Evolutionary conservation across 2,113 vertebrate species (phyloP).

Genomic region (Tachycineta bicolor): DNA sequence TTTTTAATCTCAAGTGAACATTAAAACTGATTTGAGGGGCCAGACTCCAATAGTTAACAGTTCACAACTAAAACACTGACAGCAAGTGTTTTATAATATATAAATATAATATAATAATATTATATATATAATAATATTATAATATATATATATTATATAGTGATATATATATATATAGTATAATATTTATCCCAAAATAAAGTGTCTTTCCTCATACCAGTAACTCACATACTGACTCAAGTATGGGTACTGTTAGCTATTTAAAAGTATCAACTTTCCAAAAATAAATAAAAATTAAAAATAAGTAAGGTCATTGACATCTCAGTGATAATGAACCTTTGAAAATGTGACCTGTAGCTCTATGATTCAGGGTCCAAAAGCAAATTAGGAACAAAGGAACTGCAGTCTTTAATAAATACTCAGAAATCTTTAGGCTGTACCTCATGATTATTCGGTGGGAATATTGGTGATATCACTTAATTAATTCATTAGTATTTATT

Average conservation of each 20-base stretch:
- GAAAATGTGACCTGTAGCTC: background rate
- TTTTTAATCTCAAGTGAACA: background rate
- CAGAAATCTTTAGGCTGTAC: background rate
- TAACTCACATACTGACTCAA: background rate
- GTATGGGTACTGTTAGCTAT: background rate
- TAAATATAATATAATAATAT: too few relatives aligned
- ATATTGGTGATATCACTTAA: background rate
- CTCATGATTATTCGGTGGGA: background rate
- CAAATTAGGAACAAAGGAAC: background rate
- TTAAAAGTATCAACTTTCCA: background rate
- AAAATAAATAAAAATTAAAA: background rate
- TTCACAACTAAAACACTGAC: background rate
- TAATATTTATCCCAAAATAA: too few relatives aligned
- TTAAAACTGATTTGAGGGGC: background rate
- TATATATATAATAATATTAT: too few relatives aligned
- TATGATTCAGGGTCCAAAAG: background rate
- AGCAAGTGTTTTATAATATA: background rate
- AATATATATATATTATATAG: too few relatives aligned
- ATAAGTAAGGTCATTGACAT: background rate
- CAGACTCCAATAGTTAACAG: background rate
- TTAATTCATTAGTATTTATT: background rate
- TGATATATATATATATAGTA: too few relatives aligned
- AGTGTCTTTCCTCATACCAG: too few relatives aligned
- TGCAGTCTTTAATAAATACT: background rate
- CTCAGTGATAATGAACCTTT: background rate